A percentile compares a stretch with the other conserved stretches of the same genome.
Evolutionary conservation across 2,113 vertebrate genomes (phyloP).

Genomic region (Penelope pileata): DNA sequence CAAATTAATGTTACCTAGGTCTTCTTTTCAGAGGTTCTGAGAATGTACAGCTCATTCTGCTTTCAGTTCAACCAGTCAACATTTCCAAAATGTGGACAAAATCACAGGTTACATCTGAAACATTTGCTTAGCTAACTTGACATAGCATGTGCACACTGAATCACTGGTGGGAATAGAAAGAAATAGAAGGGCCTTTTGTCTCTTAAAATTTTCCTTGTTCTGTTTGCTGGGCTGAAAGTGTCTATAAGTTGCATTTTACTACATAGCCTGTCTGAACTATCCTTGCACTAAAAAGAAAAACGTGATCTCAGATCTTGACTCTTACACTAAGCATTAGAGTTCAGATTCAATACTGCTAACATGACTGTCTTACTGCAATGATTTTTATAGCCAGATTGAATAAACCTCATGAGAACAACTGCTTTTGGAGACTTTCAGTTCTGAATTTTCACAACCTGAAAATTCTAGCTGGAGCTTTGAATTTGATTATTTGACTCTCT

Average conservation of each 20-base stretch:
- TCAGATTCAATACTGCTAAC: background rate
- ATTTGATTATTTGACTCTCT: constrained; percentile 2
- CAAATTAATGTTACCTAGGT: background rate
- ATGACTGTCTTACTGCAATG: background rate
- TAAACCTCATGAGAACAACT: background rate
- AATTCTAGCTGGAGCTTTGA: background rate
- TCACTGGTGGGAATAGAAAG: background rate
- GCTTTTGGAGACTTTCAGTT: background rate
- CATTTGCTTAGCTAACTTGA: background rate
- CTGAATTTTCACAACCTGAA: constrained; percentile 14
- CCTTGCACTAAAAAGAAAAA: background rate
- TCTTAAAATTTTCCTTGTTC: background rate
- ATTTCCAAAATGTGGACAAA: background rate
- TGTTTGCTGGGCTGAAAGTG: constrained; percentile 7
- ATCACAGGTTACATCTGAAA: background rate
- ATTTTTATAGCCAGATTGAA: constrained; percentile 13
- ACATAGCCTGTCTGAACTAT: background rate
- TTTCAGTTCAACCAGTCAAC: background rate
- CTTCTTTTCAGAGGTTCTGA: background rate
- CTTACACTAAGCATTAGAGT: background rate
- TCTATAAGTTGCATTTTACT: background rate
- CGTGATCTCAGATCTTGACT: background rate
- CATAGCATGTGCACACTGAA: rapidly evolving
- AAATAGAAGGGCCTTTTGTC: background rate
- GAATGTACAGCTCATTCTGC: background rate